A percentile compares a stretch with the other conserved stretches of the same genome.
phyloP scores from a whole-genome alignment of 2,113 vertebrate genomes.

The Baryphthengus martii region DNA sequence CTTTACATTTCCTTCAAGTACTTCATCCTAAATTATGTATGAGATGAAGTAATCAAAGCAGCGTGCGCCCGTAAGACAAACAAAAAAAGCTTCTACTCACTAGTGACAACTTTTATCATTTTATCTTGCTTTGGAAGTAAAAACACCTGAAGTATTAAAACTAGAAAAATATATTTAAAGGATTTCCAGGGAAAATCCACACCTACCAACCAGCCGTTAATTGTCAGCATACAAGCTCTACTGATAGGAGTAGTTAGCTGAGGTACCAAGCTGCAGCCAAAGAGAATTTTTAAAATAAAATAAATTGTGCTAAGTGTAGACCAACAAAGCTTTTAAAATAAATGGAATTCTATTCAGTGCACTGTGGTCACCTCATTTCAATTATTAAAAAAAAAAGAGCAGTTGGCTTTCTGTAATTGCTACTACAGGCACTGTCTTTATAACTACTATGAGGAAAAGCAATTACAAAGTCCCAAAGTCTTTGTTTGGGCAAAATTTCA shows the following conservation, averaged over 20 bases:
- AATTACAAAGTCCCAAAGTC: slow-evolving; percentile 1
- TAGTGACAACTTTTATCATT: background rate
- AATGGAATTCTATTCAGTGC: background rate
- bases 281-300: background rate
- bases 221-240: background rate
- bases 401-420: slow-evolving; percentile 15
- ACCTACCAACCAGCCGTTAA: background rate
- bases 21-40: background rate
- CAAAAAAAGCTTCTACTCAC: background rate
- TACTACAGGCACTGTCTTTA: background rate
- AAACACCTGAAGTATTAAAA: background rate
- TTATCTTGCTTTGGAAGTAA: background rate
- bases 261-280: background rate
- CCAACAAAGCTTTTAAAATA: slow-evolving; percentile 47
- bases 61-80: background rate
- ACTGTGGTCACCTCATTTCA: slow-evolving; percentile 19
- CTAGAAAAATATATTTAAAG: background rate
- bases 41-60: slow-evolving; percentile 20
- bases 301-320: background rate
- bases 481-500: slow-evolving; percentile 48
- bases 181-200: background rate
- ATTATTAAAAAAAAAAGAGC: slow-evolving; percentile 30
- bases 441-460: background rate
- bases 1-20: slow-evolving; percentile 9
- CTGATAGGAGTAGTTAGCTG: background rate